Percentiles rank a stretch among this genome's conserved stretches.
These are phyloP conservation scores for Dasypolia templi DNA, from an alignment of 2,888 invertebrate genomes.

Conservation along the genomic window DNA sequence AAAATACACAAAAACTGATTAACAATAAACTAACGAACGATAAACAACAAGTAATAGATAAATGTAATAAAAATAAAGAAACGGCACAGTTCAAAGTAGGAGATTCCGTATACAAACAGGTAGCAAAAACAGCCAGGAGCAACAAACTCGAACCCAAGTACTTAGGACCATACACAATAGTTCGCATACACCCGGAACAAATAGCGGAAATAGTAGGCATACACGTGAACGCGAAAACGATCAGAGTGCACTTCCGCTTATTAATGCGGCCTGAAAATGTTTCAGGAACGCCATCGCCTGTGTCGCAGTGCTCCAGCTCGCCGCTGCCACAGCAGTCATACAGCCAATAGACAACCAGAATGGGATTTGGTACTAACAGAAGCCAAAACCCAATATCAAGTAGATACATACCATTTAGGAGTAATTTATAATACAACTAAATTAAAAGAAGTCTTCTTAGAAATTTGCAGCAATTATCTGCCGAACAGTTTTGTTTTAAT, in stretches of 20 bases:
- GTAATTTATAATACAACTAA: constrained; percentile 54
- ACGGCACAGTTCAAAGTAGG: too few relatives aligned
- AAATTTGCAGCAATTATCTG: constrained; percentile 53
- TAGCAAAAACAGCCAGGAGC: too few relatives aligned
- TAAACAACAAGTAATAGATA: constrained; percentile 53
- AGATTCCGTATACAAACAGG: too few relatives aligned
- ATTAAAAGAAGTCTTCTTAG: constrained; percentile 21
- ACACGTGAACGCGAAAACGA: constrained; percentile 64
- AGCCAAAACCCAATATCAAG: too few relatives aligned
- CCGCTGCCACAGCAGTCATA: too few relatives aligned
- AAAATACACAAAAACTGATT: constrained; percentile 58
- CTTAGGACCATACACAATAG: too few relatives aligned
- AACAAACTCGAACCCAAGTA: too few relatives aligned
- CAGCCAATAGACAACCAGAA: too few relatives aligned
- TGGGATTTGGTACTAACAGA: too few relatives aligned
- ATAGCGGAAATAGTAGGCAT: constrained; percentile 67
- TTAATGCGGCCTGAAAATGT: constrained; percentile 64
- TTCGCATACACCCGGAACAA: constrained; percentile 66
- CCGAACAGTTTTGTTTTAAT: too few relatives aligned
- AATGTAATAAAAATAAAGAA: constrained; percentile 49
- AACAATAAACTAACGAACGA: constrained; percentile 33
- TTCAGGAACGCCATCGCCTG: constrained; percentile 59
- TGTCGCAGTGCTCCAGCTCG: constrained; percentile 53
- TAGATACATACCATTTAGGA: constrained; percentile 46
- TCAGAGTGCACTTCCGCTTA: constrained; percentile 64